Evolutionary conservation across 2,888 invertebrate genomes (phyloP), one percentile per base, ranked within the genome.

Genomic region (Eupelmus urozonus): DNA sequence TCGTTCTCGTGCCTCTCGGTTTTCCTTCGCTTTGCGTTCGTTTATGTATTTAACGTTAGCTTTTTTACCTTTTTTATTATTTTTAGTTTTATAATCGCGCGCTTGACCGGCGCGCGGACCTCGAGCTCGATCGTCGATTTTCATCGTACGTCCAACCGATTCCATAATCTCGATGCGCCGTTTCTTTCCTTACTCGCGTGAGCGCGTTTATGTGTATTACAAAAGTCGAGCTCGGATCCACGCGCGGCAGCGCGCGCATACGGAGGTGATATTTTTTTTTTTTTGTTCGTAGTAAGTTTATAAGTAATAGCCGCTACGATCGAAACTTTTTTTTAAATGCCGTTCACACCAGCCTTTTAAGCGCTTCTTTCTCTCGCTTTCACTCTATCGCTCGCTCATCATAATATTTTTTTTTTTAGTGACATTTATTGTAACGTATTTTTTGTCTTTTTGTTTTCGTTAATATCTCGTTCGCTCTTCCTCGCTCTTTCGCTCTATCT

Each of bases 381-480:
- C 62, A 57, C 69, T 59, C 55, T 60, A 76, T 81, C 53, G 72
- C 77, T 73, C 57, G 49, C 69, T 67, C 45, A 55, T 45, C 63
- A 70, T 55, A 29, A 25, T 67, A 55, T 55, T 66, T 5, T 42
- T 71, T 23, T 62, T 51, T 66, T 42, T 53, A 63, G 53, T 65
- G 60, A 71, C 75, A 71, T 71, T 60, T 75, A 79, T 79, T 71
- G 78, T 66, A 60, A 76, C 62, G 29, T 79, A 73, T 74, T 40
- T 57, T 66, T 66, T 57, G 16, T 45, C 18, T 51, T 23, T 59
- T 59, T 55, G 23, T 16, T 53, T 55, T 40, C 3, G n/a, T 29
- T 53, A 27, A 20, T 55, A 23, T 62, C 40, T 73, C 62, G 20
- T 20, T 45, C 25, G 45, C 42, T 71, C 67, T 66, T 20, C 55